phyloP scores from a whole-genome alignment of 2,113 vertebrate genomes.

The Hepsetus odoe region DNA sequence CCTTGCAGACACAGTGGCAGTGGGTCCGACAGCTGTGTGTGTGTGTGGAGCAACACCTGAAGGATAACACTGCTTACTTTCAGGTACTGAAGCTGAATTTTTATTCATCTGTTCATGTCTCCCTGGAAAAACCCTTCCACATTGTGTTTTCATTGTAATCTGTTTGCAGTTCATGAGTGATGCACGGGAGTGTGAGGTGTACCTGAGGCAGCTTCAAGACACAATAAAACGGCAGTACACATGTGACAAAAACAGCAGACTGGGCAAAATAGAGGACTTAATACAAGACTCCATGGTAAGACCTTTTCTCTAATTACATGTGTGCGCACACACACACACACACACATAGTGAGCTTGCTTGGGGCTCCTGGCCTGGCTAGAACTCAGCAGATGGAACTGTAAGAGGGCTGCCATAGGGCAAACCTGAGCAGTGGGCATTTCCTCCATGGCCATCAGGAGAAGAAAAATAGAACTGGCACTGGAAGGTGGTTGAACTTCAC shows the following conservation, averaged over 20 bases:
- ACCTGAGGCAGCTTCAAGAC: constrained; percentile 91
- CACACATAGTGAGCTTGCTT: background rate
- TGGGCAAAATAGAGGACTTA: constrained; percentile 92
- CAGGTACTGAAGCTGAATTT: constrained; percentile 76
- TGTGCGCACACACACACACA: constrained; percentile 8
- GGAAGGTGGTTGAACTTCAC: background rate
- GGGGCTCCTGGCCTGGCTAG: constrained; percentile 20
- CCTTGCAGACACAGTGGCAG: constrained; percentile 92
- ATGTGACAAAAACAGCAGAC: constrained; percentile 88
- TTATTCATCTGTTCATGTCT: background rate
- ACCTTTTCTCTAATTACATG: constrained; percentile 20
- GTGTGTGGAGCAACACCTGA: constrained; percentile 94
- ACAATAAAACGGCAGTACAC: constrained; percentile 96
- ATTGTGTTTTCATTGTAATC: background rate
- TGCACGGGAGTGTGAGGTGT: constrained; percentile 86
- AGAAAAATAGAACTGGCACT: constrained; percentile 12
- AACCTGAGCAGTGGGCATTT: constrained; percentile 43
- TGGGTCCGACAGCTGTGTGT: constrained; percentile 94
- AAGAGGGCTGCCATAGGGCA: constrained; percentile 18
- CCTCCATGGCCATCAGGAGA: constrained; percentile 9
- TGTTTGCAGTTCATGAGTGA: constrained; percentile 87
- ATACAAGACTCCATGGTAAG: constrained; percentile 98
- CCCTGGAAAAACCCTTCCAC: background rate
- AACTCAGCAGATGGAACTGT: constrained; percentile 63
- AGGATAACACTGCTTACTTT: constrained; percentile 91